Base-by-base conservation (phyloP, 1,140 invertebrate species). In the Aphelinus atriplicis region DNA sequence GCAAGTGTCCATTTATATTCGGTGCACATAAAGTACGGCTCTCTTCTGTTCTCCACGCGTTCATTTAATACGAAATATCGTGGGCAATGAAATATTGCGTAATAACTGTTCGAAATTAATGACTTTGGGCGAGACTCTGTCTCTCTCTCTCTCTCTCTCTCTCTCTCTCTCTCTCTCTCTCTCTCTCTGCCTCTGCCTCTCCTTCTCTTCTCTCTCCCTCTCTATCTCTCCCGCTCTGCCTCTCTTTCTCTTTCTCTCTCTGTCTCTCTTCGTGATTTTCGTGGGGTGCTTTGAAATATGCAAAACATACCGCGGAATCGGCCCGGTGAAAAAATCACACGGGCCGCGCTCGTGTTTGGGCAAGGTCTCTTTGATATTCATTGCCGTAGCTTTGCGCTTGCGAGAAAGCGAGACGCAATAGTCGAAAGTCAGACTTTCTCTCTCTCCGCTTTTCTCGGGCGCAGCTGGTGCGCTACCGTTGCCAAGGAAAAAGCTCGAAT, bases 21-120 rank as follows among this genome's bases (percentile, higher is more conserved):
- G 5, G 46, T 26, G 42, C 26, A 48, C 26, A 26, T 26, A 26
- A 26, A 26, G 26, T 26, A 26, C 26, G 26, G 26, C 26, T 26
- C 26, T 26, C 26, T 26, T 26, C 26, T 26, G 26, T 26, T 55
- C 61, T 58, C 55, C 26, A 1, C 26, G 7, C 42, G 4, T 66
- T 75, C 64, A 69, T 77, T 76, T 74, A 77, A 73, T 74, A 77
- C 67, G 55, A 61, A 68, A 73, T 73, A 63, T 46, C 51, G 51
- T 1, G 43, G 42, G 26, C 26, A 61, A 63, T 71, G 69, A 71
- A 63, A 71, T 71, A 71, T 71, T 51, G 60, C 69, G 48, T 71
- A 71, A 71, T 71, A 71, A 71, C 61, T 42, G 69, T 51, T 53
- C 42, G 46, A 55, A 71, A 56, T 56, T 63, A 71, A 71, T 71